Evolutionary conservation across 2,113 vertebrate genomes (phyloP), one percentile per base, ranked within the genome.

Genomic region (Hypanus sabinus): DNA sequence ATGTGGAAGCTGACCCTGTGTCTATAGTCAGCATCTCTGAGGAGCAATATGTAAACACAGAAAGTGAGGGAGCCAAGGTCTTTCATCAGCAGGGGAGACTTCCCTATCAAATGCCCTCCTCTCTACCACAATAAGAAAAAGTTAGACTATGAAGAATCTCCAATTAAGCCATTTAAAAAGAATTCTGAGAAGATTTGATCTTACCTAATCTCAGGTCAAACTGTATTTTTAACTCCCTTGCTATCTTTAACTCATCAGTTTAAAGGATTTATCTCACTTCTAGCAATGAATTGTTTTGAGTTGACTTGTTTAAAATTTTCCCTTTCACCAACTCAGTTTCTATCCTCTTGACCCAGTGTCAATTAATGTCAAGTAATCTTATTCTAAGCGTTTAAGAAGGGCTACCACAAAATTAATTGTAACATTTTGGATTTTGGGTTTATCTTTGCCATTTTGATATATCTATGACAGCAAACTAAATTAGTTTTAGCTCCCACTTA

Each of bases 1-100:
- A 90, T 90, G n/a, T 88, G 85, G 85, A 88, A 88, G 18, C 57
- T 90, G 85, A 68, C 27, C 85, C 60, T 14, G n/a, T 68, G 85
- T 18, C 30, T 68, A n/a, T n/a, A 3, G 85, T n/a, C 8, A 60
- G 6, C 33, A 20, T 90, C 60, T 90, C 30, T n/a, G 79, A 68
- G 62, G 57, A n/a, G 60, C 16, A 90, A n/a, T 65, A 33, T 90
- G 85, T 90, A 90, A 90, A 90, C n/a, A 68, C n/a, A 36, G 30
- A 90, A 62, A 20, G 60, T 30, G n/a, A 68, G 60, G 85, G 60
- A 90, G 60, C 60, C 30, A 65, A 36, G 76, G 30, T 88, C 85
- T 90, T 90, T 90, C 85, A 90, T 90, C 85, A 68, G 14, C 16
- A 24, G 65, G 60, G 85, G 30, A 65, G 85, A 27, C 57, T 33